Percentiles rank a stretch among this genome's conserved stretches.
Evolutionary conservation across 2,113 vertebrate genomes (phyloP).

Genomic region (Thalassarche chlororhynchos): DNA sequence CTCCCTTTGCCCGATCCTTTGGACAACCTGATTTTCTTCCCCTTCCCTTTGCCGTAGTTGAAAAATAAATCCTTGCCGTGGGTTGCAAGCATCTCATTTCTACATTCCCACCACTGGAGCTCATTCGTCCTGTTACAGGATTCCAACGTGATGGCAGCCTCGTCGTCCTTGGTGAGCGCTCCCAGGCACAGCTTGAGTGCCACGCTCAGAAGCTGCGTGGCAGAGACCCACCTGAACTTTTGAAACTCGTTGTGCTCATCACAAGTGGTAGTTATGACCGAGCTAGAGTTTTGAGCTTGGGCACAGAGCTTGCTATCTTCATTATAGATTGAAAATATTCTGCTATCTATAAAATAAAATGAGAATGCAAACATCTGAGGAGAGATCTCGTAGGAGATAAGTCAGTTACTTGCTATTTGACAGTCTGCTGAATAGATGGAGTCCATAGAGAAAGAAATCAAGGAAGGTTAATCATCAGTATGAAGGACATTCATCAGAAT

Average conservation of each 20-base stretch:
- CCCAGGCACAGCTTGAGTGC: constrained; percentile 86
- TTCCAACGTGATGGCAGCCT: constrained; percentile 75
- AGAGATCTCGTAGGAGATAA: neutral
- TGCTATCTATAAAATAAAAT: constrained; percentile 70
- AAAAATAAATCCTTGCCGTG: constrained; percentile 80
- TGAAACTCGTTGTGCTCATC: constrained; percentile 76
- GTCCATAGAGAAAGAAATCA: neutral
- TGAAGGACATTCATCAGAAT: neutral
- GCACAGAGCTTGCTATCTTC: constrained; percentile 87
- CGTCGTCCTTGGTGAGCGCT: constrained; percentile 71
- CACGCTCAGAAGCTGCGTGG: constrained; percentile 82
- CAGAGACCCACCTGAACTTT: constrained; percentile 89
- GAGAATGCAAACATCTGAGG: neutral
- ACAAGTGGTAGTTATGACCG: constrained; percentile 70
- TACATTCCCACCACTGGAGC: constrained; percentile 91
- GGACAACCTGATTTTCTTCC: constrained; percentile 84
- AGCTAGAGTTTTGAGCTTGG: constrained; percentile 68
- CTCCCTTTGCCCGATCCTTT: constrained; percentile 79
- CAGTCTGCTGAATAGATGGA: neutral
- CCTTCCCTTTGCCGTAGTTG: constrained; percentile 85
- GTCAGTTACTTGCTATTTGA: neutral
- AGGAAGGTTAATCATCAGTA: neutral
- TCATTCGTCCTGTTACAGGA: constrained; percentile 80
- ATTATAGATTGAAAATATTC: constrained; percentile 89
- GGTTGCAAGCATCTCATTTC: constrained; percentile 85